Evolutionary conservation across 2,888 invertebrate genomes (phyloP).

Genomic region (Heliconius ismenius): DNA sequence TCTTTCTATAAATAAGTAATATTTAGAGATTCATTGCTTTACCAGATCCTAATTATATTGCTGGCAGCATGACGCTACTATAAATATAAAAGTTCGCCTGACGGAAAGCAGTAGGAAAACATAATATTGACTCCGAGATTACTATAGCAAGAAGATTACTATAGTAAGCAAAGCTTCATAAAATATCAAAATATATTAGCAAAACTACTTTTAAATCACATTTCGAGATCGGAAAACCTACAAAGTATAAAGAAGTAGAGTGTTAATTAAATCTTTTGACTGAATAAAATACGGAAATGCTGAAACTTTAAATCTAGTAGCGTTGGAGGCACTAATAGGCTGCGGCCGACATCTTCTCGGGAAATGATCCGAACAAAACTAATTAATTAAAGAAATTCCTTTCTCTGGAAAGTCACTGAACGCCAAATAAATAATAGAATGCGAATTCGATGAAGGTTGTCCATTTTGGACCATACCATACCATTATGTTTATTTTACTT

Average conservation of each 20-base stretch:
- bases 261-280: slow-evolving; percentile 18
- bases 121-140: not conserved
- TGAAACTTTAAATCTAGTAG: slow-evolving; percentile 2
- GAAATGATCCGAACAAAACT: slow-evolving; percentile 15
- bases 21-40: no score
- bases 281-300: slow-evolving; percentile 4
- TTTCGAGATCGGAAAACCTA: not conserved
- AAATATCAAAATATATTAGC: not conserved
- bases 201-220: not conserved
- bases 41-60: no score
- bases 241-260: slow-evolving; percentile 1
- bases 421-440: slow-evolving; percentile 3
- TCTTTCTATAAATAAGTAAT: no score
- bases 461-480: no score
- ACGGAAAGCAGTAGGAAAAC: not conserved
- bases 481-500: no score
- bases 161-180: no score
- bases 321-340: slow-evolving; percentile 7
- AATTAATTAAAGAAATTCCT: slow-evolving; percentile 19
- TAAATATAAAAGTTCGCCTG: slow-evolving; percentile 4
- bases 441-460: not conserved
- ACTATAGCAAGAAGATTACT: no score
- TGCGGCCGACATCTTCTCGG: slow-evolving; percentile 11
- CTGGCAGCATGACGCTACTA: not conserved
- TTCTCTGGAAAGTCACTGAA: not conserved